These are phyloP conservation scores for Hoplodrina ambigua DNA, from an alignment of 2,888 invertebrate species.

Conservation along the genomic window DNA sequence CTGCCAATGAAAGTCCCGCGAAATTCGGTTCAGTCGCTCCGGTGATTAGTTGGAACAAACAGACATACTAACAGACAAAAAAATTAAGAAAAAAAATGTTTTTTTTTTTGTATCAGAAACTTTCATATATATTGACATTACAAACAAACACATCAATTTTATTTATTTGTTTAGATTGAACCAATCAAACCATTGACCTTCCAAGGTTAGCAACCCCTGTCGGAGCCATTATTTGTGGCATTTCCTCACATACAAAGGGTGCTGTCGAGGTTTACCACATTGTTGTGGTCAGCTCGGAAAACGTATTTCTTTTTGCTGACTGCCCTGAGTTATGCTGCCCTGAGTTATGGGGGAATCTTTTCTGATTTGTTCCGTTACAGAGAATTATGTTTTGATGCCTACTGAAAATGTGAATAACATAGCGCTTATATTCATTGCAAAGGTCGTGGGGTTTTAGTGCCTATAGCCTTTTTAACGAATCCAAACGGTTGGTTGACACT, in stretches of 20 bases:
- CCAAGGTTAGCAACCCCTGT: constrained; percentile 19
- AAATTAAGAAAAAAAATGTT: too few relatives aligned
- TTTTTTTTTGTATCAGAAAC: too few relatives aligned
- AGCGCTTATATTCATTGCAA: neutral
- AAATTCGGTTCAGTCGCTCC: too few relatives aligned
- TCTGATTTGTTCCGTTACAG: constrained; percentile 20
- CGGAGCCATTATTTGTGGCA: constrained; percentile 50
- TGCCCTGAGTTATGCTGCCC: constrained; percentile 26
- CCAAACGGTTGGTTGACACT: too few relatives aligned
- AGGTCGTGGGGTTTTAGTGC: too few relatives aligned
- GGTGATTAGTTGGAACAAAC: too few relatives aligned
- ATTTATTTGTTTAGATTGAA: neutral
- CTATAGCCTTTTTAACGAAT: too few relatives aligned
- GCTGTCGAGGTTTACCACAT: constrained; percentile 43
- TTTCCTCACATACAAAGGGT: constrained; percentile 48
- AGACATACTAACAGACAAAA: too few relatives aligned
- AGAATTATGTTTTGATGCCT: constrained; percentile 1
- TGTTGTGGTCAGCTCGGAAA: constrained; percentile 53
- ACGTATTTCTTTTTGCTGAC: constrained; percentile 52
- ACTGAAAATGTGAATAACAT: neutral
- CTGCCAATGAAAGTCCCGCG: too few relatives aligned
- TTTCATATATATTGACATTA: too few relatives aligned
- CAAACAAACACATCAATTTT: too few relatives aligned
- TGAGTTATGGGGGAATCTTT: constrained; percentile 39
- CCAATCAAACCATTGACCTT: neutral